Base-by-base conservation (phyloP, 2,888 invertebrate species). In the Cyrtodaria siliqua region DNA sequence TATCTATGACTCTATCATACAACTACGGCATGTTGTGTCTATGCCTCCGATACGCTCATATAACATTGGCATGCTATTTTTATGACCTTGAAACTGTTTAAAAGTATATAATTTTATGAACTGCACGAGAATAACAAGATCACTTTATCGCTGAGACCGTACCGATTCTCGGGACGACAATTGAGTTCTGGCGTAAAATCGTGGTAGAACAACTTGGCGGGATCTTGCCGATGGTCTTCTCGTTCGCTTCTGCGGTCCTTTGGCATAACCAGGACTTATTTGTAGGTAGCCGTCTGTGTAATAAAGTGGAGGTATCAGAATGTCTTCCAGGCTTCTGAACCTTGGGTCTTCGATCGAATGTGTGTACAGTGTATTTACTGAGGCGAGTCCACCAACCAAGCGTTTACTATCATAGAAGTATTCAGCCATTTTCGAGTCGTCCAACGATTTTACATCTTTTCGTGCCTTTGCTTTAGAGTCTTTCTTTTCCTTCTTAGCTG, bases 201-300 rank as follows among this genome's bases (percentile, higher is more conserved):
- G 33, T 12, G 33, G 33, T 12, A 33, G 33, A 4, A 12, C 4
- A 33, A 33, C 12, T 4, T 8, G 6, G 12, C 33, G 33, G 4
- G 33, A 33, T 33, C 33, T 33, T 33, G 33, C 33, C 4, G 33
- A 33, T 53, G 53, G 53, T 27, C 38, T 55, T 52, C 63, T 52
- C 23, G 38, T 53, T 18, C 52, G 52, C 18, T 63, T 27, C 2
- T n/a, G 24, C 14, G 63, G 63, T 42, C 52, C 44, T 23, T 63
- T 63, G 3, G 40, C 53, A 29, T 66, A 89, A 47, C 82, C 84
- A 6, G 89, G 88, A 67, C 88, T 88, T 1, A 89, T 78, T 57
- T 87, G 88, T 6, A 81, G 61, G 62, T 86, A 88, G 0, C 89
- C 89, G 50, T 87, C 87, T 2, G 72, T 81, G n/a, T 66, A 79